Percentiles rank a stretch among this genome's conserved stretches.
These are phyloP conservation scores for Pterois miles DNA, from an alignment of 2,797 vertebrate genomes.

Conservation along the genomic window DNA sequence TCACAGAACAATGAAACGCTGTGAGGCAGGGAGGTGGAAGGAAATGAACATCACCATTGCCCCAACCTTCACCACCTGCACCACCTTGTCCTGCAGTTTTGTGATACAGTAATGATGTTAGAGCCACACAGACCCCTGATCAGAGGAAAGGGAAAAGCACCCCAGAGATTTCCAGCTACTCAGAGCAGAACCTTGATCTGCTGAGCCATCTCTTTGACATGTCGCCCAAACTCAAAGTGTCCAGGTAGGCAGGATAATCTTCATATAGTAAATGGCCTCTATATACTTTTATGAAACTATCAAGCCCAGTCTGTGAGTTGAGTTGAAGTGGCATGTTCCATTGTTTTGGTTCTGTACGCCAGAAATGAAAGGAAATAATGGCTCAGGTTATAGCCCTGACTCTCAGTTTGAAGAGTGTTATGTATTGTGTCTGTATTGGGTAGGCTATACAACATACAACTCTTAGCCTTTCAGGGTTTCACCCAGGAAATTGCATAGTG, in stretches of 20 bases:
- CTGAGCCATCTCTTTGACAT: constrained; percentile 27
- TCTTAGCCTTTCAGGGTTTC: not conserved
- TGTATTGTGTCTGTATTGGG: not conserved
- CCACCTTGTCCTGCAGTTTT: constrained; percentile 28
- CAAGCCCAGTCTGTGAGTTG: not conserved
- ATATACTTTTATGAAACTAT: not conserved
- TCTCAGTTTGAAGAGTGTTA: not conserved
- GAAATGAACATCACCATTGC: constrained; percentile 12
- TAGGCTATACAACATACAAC: not conserved
- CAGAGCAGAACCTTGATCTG: constrained; percentile 42
- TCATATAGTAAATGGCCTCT: not conserved
- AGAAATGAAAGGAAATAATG: constrained; percentile 7
- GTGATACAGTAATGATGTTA: constrained; percentile 50
- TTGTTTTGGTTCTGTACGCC: constrained; percentile 10
- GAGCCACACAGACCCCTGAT: constrained; percentile 22
- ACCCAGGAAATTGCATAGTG: too few species aligned
- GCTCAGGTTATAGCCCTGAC: not conserved
- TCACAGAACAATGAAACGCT: constrained; percentile 37
- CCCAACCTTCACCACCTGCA: constrained; percentile 29
- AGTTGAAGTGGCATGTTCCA: not conserved
- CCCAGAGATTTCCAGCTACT: constrained; percentile 29
- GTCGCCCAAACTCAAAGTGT: constrained; percentile 4
- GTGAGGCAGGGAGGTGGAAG: constrained; percentile 7
- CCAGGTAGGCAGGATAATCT: constrained; percentile 16
- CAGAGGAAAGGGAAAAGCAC: constrained; percentile 31